A percentile compares a stretch with the other conserved stretches of the same genome.
Conservation (phyloP, 2,113 vertebrate species). For the Muscicapa adusta region DNA sequence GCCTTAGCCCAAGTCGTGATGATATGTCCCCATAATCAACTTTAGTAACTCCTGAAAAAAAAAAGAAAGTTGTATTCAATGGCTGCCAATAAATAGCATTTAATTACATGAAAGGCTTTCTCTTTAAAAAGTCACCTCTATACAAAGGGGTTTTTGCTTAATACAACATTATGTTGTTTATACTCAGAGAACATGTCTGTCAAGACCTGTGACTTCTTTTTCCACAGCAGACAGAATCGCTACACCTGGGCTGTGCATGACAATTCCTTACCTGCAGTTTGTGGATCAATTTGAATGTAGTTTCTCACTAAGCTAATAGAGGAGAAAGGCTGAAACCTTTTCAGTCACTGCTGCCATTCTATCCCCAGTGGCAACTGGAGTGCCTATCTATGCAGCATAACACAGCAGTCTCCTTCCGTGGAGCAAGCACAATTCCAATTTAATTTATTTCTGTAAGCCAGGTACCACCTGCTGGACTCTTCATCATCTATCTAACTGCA, state of each 20-base stretch:
- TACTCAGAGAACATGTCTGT: neutral
- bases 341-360: neutral
- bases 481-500: neutral
- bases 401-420: neutral
- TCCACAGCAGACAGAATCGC: neutral
- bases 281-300: neutral
- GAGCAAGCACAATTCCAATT: neutral
- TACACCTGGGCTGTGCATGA: neutral
- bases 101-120: neutral
- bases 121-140: neutral
- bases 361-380: neutral
- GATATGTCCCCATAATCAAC: slow-evolving; percentile 98
- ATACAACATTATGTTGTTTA: neutral
- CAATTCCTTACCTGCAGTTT: neutral
- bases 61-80: neutral
- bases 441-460: slow-evolving; percentile 4
- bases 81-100: neutral
- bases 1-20: slow-evolving; percentile 83
- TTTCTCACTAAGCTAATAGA: neutral
- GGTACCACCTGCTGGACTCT: neutral
- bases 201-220: neutral
- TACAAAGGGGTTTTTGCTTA: neutral
- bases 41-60: slow-evolving; percentile 91
- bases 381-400: neutral
- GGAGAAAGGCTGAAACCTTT: neutral